Conservation (phyloP, 1,140 invertebrate genomes). For the Rhopalosiphum maidis region DNA sequence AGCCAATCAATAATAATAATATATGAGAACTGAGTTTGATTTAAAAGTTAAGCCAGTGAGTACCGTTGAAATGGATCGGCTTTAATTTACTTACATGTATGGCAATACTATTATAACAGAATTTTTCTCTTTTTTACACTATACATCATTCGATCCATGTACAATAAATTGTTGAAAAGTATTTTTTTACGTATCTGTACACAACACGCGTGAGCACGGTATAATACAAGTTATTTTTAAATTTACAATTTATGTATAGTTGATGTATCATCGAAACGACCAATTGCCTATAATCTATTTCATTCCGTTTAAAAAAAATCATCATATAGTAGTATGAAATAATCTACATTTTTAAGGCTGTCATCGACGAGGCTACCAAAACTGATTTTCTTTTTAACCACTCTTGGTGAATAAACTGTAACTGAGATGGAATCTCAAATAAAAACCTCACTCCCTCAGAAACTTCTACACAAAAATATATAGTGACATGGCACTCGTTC, state of each 20-base stretch:
- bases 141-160: not conserved
- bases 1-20: not conserved
- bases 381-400: not conserved
- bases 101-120: not conserved
- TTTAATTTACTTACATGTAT: not conserved
- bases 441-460: not conserved
- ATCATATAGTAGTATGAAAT: not conserved
- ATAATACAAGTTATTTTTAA: not conserved
- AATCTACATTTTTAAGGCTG: not conserved
- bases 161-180: not conserved
- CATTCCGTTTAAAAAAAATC: not conserved
- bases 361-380: accelerated
- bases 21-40: not conserved
- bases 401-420: not conserved
- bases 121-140: not conserved
- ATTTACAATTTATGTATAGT: not conserved
- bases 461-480: not conserved
- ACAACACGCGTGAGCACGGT: not conserved
- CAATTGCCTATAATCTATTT: not conserved
- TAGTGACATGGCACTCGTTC: not conserved
- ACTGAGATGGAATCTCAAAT: not conserved
- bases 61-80: too few relatives aligned
- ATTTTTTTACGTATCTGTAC: not conserved
- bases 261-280: not conserved
- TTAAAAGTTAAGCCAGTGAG: not conserved